Conservation (phyloP, 1,140 invertebrate genomes). For the Tyrophagus putrescentiae region DNA sequence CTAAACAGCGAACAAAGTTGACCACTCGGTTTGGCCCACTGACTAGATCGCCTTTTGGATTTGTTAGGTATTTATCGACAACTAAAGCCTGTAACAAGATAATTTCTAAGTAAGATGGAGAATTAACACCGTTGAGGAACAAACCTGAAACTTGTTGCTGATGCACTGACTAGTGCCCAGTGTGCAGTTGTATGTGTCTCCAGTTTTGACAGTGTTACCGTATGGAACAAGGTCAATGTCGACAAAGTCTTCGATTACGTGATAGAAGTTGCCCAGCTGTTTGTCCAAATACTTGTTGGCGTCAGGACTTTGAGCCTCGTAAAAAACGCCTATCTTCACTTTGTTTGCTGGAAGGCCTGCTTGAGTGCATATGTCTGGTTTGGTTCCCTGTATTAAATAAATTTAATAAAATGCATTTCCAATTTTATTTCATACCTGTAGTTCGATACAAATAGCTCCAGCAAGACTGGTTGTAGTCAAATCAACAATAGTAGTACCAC, state of each 20-base stretch:
- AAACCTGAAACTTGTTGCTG: constrained; percentile 15
- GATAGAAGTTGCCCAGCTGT: constrained; percentile 18
- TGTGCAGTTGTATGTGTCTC: background rate
- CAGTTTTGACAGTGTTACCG: constrained; percentile 5
- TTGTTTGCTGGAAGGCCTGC: background rate
- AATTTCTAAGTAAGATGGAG: too few relatives aligned
- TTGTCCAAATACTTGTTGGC: background rate
- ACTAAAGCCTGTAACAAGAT: constrained; percentile 19
- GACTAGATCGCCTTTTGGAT: constrained; percentile 10
- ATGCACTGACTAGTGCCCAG: background rate
- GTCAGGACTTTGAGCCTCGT: constrained; percentile 4
- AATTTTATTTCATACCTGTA: constrained; percentile 9
- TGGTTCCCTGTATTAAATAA: background rate
- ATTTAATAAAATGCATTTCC: too few relatives aligned
- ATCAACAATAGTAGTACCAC: background rate
- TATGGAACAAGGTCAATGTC: constrained; percentile 23
- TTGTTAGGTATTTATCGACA: constrained; percentile 1
- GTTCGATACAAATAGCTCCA: constrained; percentile 1
- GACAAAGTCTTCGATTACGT: constrained; percentile 21
- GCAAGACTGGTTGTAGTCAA: constrained; percentile 7
- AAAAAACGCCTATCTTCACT: constrained; percentile 17
- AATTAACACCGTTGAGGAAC: too few relatives aligned
- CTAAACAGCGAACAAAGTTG: constrained; percentile 17
- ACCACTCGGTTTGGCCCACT: constrained; percentile 15
- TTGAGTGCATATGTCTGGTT: constrained; percentile 10